A percentile compares a stretch with the other conserved stretches of the same genome.
phyloP scores from a whole-genome alignment of 2,797 vertebrate genomes.

The Thunnus albacares region DNA sequence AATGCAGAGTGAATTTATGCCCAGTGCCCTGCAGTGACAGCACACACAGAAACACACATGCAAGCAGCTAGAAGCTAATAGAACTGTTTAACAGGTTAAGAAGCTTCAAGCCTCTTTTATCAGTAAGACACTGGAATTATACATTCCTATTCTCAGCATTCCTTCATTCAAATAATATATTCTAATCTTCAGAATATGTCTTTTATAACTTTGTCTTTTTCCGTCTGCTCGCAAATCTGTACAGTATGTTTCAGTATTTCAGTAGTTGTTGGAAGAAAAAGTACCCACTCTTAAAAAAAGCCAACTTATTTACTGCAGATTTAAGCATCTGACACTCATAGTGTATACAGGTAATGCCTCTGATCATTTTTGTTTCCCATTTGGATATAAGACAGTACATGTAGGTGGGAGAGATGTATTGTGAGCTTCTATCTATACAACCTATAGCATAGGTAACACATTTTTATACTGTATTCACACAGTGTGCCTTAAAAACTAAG shows the following conservation, averaged over 20 bases:
- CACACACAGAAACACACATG: slow-evolving; percentile 24
- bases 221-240: slow-evolving; percentile 42
- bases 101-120: slow-evolving; percentile 68
- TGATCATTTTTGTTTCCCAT: not conserved
- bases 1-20: not conserved
- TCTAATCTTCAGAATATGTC: slow-evolving; percentile 46
- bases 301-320: slow-evolving; percentile 11
- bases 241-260: slow-evolving; percentile 49
- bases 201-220: slow-evolving; percentile 47
- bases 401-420: not conserved
- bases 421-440: not conserved
- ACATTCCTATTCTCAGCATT: slow-evolving; percentile 64
- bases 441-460: not conserved
- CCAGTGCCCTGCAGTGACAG: slow-evolving; percentile 32
- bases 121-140: slow-evolving; percentile 64
- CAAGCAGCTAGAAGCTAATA: slow-evolving; percentile 50
- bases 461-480: not conserved
- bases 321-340: slow-evolving; percentile 2
- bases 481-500: not conserved
- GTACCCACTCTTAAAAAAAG: slow-evolving; percentile 27
- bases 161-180: slow-evolving; percentile 61
- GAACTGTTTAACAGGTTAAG: slow-evolving; percentile 60
- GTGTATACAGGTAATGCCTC: not conserved
- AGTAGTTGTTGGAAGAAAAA: slow-evolving; percentile 35
- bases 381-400: not conserved